A percentile compares a stretch with the other conserved stretches of the same genome.
Conservation (phyloP, 2,797 vertebrate genomes). For the Malurus leucopterus region DNA sequence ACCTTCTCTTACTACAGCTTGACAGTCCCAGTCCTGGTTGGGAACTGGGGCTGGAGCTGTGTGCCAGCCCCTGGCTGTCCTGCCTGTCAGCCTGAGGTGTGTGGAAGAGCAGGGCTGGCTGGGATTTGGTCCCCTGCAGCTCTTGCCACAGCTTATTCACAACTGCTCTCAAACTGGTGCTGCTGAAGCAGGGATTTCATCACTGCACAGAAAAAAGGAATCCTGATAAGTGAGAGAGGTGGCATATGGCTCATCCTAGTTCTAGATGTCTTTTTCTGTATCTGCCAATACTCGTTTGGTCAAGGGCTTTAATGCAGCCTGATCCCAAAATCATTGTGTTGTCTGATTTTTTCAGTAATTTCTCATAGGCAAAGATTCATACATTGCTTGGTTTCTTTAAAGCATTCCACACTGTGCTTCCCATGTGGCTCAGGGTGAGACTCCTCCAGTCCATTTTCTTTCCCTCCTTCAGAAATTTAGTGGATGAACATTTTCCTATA, state of each 20-base stretch:
- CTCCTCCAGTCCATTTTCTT: neutral
- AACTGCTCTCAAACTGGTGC: neutral
- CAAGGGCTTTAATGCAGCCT: neutral
- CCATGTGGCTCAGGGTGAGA: neutral
- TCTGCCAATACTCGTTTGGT: neutral
- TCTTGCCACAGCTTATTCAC: neutral
- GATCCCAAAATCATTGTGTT: neutral
- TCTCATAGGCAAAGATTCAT: neutral
- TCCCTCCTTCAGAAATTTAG: neutral
- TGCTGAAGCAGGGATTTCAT: neutral
- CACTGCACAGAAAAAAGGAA: accelerated
- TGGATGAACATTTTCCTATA: neutral
- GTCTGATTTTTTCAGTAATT: neutral
- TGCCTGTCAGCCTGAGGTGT: accelerated
- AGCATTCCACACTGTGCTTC: neutral
- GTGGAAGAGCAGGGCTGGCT: neutral
- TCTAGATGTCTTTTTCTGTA: neutral
- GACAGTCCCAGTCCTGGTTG: neutral
- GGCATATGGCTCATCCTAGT: neutral
- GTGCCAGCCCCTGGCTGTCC: neutral
- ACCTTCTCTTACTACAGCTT: accelerated
- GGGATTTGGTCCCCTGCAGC: neutral
- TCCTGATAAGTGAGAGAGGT: neutral
- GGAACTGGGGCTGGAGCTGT: neutral
- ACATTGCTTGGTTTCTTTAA: neutral